phyloP scores from a whole-genome alignment of 2,113 vertebrate species.

The Cephalopterus ornatus region DNA sequence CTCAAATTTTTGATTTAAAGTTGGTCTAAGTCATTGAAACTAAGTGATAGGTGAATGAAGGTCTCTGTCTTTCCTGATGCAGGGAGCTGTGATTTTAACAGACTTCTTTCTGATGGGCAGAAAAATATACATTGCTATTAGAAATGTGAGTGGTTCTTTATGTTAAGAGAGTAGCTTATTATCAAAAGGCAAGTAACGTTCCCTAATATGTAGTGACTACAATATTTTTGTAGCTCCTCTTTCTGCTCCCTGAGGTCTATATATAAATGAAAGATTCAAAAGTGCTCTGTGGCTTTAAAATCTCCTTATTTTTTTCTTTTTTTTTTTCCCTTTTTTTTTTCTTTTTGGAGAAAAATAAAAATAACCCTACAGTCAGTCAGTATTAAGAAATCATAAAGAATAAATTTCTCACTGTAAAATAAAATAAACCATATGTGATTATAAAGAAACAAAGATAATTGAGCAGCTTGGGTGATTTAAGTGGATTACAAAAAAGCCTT shows the following conservation, averaged over 20 bases:
- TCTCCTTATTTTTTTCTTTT: neutral
- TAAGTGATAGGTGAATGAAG: neutral
- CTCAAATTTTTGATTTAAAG: neutral
- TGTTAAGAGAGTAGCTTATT: neutral
- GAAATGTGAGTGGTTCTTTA: neutral
- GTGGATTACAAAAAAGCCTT: neutral
- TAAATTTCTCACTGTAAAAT: slow-evolving; percentile 29
- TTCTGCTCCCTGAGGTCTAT: neutral
- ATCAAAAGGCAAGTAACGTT: neutral
- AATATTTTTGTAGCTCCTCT: neutral
- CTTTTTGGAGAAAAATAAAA: slow-evolving; percentile 24
- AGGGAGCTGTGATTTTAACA: neutral
- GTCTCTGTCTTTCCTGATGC: neutral
- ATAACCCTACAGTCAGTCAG: neutral
- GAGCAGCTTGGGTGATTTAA: neutral
- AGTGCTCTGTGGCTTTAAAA: neutral
- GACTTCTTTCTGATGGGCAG: neutral
- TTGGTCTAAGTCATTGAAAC: neutral
- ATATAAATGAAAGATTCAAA: neutral
- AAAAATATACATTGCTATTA: neutral
- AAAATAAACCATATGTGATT: slow-evolving; percentile 30
- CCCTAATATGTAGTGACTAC: neutral
- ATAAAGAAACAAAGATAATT: neutral
- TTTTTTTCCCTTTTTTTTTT: neutral
- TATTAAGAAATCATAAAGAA: slow-evolving; percentile 27